Percentiles rank a stretch among this genome's conserved stretches.
Evolutionary conservation across 2,888 invertebrate genomes (phyloP).

Genomic region (Augiades crinisus): DNA sequence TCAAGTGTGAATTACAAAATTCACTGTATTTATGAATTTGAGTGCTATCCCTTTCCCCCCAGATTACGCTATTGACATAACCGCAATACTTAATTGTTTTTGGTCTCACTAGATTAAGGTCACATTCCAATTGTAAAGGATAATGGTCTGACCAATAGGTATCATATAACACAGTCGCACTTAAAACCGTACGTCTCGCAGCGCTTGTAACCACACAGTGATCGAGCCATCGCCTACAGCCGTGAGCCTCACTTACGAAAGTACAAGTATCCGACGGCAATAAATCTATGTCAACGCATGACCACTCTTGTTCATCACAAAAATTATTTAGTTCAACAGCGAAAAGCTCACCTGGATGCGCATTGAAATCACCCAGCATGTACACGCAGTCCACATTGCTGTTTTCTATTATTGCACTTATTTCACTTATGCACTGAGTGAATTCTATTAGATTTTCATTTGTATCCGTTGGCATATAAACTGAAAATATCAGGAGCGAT

Average conservation of each 20-base stretch:
- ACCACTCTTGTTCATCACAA: background rate
- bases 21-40: background rate
- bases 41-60: background rate
- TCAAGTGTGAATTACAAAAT: background rate
- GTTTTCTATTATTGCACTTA: background rate
- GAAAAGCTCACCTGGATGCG: background rate
- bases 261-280: background rate
- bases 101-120: too few species aligned
- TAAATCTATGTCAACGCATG: background rate
- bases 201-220: background rate
- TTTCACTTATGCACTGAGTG: background rate
- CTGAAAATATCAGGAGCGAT: background rate
- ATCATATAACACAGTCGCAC: background rate
- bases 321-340: background rate
- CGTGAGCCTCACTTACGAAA: background rate
- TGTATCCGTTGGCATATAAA: background rate
- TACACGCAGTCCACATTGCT: background rate
- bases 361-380: constrained; percentile 8
- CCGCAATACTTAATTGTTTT: too few species aligned
- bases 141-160: constrained; percentile 3
- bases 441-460: background rate
- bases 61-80: background rate
- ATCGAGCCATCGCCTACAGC: background rate
- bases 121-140: background rate
- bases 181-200: too few species aligned